These are phyloP conservation scores for Dissostichus mawsoni DNA, from an alignment of 2,113 vertebrate genomes.

Conservation along the genomic window DNA sequence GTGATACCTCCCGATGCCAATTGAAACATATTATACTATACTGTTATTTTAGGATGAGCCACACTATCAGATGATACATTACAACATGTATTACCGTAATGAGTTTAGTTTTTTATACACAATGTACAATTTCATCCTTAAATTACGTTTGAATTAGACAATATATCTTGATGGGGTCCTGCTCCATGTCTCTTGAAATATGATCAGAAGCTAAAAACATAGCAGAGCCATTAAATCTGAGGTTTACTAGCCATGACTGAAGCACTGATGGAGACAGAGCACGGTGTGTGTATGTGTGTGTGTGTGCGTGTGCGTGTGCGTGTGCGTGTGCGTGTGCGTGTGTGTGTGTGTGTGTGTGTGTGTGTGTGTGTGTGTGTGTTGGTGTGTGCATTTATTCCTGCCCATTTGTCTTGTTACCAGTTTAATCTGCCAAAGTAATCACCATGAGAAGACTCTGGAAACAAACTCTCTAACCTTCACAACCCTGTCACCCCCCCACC, in stretches of 20 bases:
- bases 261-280: constrained; percentile 4
- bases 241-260: constrained; percentile 17
- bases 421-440: constrained; percentile 76
- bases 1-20: background rate
- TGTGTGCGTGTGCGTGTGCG: constrained; percentile 18
- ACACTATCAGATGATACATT: too few relatives aligned
- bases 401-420: constrained; percentile 68
- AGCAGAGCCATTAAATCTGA: background rate
- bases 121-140: background rate
- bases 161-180: background rate
- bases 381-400: constrained; percentile 13
- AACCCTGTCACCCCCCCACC: constrained; percentile 39
- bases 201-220: background rate
- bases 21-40: background rate
- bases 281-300: constrained; percentile 10
- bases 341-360: constrained; percentile 24
- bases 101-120: background rate
- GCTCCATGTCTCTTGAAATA: constrained; percentile 19
- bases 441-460: constrained; percentile 78
- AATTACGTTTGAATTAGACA: background rate
- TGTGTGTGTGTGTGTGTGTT: constrained; percentile 16
- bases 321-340: constrained; percentile 13
- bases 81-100: too few relatives aligned
- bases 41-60: too few relatives aligned
- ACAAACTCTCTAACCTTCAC: constrained; percentile 75